Evolutionary conservation across 2,113 vertebrate genomes (phyloP), one percentile per base, ranked within the genome.

Genomic region (Chaetorhynchus papuensis): DNA sequence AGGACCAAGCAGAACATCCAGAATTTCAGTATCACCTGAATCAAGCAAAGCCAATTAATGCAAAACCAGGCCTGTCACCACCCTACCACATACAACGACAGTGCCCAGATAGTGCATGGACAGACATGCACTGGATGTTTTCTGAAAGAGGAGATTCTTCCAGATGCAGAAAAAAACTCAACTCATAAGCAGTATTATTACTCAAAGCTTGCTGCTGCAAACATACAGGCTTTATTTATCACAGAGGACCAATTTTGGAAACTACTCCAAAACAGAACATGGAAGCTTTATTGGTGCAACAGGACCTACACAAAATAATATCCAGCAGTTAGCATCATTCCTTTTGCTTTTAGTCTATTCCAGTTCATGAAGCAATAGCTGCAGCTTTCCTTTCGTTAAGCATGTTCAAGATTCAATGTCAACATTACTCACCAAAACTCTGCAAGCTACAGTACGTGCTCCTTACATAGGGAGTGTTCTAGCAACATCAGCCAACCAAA

Each of bases 381-480:
- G 17, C 42, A 70, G 37, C 22, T 53, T 50, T 61, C 5, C 69
- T 52, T 60, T 78, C 23, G 75, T 44, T 28, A 87, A 59, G 8
- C 5, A 84, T 30, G 20, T n/a, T 71, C 15, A 65, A 56, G 47
- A 89, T 65, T 57, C 24, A 69, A 1, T 12, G 61, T 11, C 31
- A 77, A 21, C 3, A 3, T 31, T 64, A 60, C 10, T 50, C 71
- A 59, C 0, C 37, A 37, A 54, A 92, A 88, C 20, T 77, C 21
- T 1, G 1, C 24, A 79, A 83, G 30, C 9, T 52, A 57, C 15
- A 60, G 31, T 11, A 50, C 3, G 2, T 0, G 0, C 1, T 68
- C 11, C 15, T 64, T 72, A 47, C 11, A 26, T 2, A 31, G 6
- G 1, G 3, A n/a, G 49, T 23, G 45, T 81, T 74, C 22, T 45